A percentile compares a stretch with the other conserved stretches of the same genome.
phyloP scores from a whole-genome alignment of 2,113 vertebrate species.

The Heteronetta atricapilla region DNA sequence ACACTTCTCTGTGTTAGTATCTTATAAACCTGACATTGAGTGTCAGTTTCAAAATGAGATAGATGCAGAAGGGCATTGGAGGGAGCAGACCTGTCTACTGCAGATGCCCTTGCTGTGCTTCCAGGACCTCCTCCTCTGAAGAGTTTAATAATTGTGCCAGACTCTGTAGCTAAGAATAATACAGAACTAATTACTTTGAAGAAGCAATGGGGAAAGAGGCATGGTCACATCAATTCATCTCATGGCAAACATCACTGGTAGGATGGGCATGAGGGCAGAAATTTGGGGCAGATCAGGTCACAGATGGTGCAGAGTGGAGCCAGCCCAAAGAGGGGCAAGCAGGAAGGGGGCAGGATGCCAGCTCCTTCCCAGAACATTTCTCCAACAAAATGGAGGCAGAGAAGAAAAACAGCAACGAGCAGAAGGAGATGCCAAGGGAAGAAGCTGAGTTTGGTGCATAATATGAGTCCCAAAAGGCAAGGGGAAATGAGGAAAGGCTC shows the following conservation, averaged over 20 bases:
- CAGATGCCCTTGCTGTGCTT: not conserved
- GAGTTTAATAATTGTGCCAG: not conserved
- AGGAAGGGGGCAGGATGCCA: not conserved
- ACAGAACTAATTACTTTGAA: not conserved
- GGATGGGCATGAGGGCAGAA: not conserved
- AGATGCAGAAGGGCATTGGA: not conserved
- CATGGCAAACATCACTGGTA: not conserved
- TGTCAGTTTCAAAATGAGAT: not conserved
- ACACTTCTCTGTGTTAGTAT: not conserved
- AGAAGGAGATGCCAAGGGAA: not conserved
- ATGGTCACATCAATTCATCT: not conserved
- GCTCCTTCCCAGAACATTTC: not conserved
- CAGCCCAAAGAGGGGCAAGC: not conserved
- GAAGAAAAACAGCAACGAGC: not conserved
- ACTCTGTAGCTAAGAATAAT: not conserved
- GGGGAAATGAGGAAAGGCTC: constrained; percentile 19
- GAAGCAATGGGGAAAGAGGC: not conserved
- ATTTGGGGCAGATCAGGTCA: not conserved
- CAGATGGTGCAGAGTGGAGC: accelerated
- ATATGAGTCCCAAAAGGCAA: not conserved
- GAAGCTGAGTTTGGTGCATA: not conserved
- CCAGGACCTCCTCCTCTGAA: not conserved
- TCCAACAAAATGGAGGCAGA: not conserved
- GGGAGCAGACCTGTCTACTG: not conserved
- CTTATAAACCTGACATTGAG: not conserved